Evolutionary conservation across 2,113 vertebrate genomes (phyloP), one percentile per base, ranked within the genome.

Genomic region (Arothron firmamentum): DNA sequence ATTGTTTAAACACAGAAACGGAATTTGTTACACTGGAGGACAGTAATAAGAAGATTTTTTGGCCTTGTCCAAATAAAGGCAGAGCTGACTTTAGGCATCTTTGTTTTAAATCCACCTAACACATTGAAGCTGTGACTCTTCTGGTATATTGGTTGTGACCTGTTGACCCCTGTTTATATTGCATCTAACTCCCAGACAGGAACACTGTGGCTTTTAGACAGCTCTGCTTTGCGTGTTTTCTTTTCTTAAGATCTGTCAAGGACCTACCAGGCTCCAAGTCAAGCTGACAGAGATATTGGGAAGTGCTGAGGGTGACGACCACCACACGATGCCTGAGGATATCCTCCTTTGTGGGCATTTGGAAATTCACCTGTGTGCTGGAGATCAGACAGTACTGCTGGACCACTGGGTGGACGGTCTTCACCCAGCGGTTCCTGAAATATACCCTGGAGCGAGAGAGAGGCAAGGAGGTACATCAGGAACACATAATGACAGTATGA

Each of bases 361-460:
- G 94, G 90, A 99, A 99, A 90, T 91, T 96, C 93, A 93, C 88
- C 85, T 96, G 94, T 85, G 94, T 92, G 88, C 89, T 91, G 82
- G 97, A 94, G 88, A 98, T 98, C 91, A 99, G 90, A 93, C 97
- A 99, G 92, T 99, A 99, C 89, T 98, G 96, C 92, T 98, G 96
- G 88, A 99, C 96, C 65, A 96, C 87, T 59, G 96, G 94, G 85
- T 99, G 95, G 74, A 99, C 97, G 18, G 96, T 99, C 91, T 98
- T 99, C 72, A 99, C 97, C 97, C 97, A 99, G 88, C 97, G 96
- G 88, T 99, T 97, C 91, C 95, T 90, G 91, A 98, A 99, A 91
- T 99, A 99, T 85, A 99, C 95, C 95, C 97, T 99, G 83, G 6
- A 80, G 34, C 48, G 48, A 52, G 45, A 54, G 15, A 16, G 17